Base-by-base conservation (phyloP, 1,140 invertebrate genomes). In the Orchestia grillus region DNA sequence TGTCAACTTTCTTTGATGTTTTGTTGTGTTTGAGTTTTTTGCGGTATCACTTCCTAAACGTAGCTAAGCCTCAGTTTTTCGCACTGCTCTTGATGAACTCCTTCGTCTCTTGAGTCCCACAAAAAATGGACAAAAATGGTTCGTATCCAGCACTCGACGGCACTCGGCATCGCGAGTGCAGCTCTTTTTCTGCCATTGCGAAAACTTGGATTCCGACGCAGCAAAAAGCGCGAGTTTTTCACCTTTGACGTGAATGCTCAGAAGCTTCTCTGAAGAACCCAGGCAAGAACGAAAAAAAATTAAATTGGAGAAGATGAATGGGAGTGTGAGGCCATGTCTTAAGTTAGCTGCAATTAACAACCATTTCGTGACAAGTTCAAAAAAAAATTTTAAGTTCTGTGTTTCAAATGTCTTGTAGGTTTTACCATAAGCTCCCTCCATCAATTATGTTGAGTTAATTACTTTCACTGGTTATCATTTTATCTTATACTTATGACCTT, bases 11-110 rank as follows among this genome's bases (percentile, higher is more conserved):
- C n/a, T n/a, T n/a, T n/a, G n/a, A n/a, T n/a, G n/a, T n/a, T n/a
- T n/a, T n/a, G n/a, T n/a, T n/a, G n/a, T n/a, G n/a, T n/a, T n/a
- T n/a, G n/a, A n/a, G n/a, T n/a, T n/a, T n/a, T n/a, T n/a, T n/a
- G n/a, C n/a, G n/a, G n/a, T 77, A 77, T 77, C 62, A 77, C 62
- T 77, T 77, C 62, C 62, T 77, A 77, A 77, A 77, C 62, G 62
- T 28, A 77, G 62, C 62, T 77, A 77, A 77, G 62, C 62, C 11
- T 28, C 62, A 77, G 15, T 77, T 77, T 77, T 77, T 77, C 62
- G 11, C 62, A 77, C 11, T 15, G 62, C 62, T 77, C 15, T 19
- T 77, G 62, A 77, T 77, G 62, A 77, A 77, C 62, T 77, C 62
- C 62, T 77, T 77, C 62, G 62, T 77, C 62, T 77, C 62, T 77